A percentile compares a stretch with the other conserved stretches of the same genome.
phyloP scores from a whole-genome alignment of 2,888 invertebrate genomes.

The Atethmia centrago region DNA sequence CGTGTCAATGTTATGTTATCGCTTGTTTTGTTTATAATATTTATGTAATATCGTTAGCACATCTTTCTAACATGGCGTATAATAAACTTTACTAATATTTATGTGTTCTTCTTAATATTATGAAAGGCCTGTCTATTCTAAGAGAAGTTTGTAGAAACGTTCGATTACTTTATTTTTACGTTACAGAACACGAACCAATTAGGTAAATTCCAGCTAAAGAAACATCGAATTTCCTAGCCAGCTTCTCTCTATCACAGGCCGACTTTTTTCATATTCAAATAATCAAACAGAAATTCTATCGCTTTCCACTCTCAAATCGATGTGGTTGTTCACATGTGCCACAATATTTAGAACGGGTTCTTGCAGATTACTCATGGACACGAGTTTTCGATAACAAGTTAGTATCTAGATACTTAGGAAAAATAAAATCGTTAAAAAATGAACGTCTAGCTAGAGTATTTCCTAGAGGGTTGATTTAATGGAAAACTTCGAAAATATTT shows the following conservation, averaged over 20 bases:
- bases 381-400: not conserved
- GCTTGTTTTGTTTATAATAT: not conserved
- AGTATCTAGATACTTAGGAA: too few relatives aligned
- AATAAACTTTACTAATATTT: not conserved
- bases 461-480: not conserved
- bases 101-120: not conserved
- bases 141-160: not conserved
- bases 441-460: not conserved
- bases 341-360: conserved; percentile 13
- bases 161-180: not conserved
- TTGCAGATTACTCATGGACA: not conserved
- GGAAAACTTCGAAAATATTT: not conserved
- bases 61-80: not conserved
- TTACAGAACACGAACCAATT: not conserved
- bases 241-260: not conserved
- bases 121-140: not conserved
- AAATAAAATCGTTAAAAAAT: not conserved
- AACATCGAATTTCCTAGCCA: not conserved
- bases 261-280: not conserved
- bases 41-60: not conserved
- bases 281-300: conserved; percentile 6
- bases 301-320: not conserved
- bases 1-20: conserved; percentile 6
- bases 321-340: conserved; percentile 17
- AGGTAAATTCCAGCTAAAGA: not conserved